Conservation (phyloP, 1,140 invertebrate species). For the Ceratosolen fusciceps region DNA sequence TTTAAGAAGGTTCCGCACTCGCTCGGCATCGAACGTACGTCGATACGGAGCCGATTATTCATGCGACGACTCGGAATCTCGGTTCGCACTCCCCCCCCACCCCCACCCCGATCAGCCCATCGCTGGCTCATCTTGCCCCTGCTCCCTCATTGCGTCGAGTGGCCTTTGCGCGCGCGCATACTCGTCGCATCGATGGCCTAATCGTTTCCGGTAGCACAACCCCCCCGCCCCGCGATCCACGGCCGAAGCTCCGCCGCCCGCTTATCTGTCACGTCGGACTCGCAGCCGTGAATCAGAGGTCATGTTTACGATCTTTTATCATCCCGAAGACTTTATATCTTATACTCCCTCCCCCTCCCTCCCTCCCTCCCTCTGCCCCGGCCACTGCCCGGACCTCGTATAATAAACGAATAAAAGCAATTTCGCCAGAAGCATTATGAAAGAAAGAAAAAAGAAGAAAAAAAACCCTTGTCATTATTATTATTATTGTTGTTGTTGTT, state of each 20-base stretch:
- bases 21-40: too few relatives aligned
- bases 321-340: neutral
- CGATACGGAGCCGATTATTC: neutral
- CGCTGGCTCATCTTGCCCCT: too few relatives aligned
- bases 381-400: too few relatives aligned
- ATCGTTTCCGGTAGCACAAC: neutral
- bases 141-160: too few relatives aligned
- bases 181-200: neutral
- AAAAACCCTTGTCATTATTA: neutral
- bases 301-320: conserved; percentile 11
- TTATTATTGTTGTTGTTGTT: too few relatives aligned
- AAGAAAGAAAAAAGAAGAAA: too few relatives aligned
- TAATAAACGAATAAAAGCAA: neutral
- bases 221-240: neutral
- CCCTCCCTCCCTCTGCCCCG: too few relatives aligned
- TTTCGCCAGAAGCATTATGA: neutral
- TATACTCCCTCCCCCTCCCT: too few relatives aligned
- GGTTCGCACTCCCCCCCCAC: neutral
- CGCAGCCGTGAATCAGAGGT: neutral
- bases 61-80: neutral
- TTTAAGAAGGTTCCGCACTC: too few relatives aligned
- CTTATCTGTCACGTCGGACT: neutral
- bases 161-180: neutral
- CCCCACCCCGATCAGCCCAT: too few relatives aligned
- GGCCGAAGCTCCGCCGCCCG: neutral